Base-by-base conservation (phyloP, 92 coral and sea anemone species). In the Pocillopora grandis region DNA sequence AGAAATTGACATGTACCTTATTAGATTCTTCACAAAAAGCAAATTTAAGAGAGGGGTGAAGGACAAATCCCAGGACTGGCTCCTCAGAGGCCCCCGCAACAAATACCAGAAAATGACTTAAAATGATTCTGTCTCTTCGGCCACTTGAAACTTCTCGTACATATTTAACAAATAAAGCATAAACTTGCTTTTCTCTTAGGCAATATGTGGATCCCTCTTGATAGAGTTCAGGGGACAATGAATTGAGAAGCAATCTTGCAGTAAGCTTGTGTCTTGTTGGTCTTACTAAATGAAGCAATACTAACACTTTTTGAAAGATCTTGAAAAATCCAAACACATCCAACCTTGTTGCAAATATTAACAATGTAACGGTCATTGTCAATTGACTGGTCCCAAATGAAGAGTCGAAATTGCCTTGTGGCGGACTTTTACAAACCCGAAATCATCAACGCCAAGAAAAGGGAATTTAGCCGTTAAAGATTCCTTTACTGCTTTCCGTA, bases 101-200 rank as follows among this genome's bases (percentile, higher is more conserved):
- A 81, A 93, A 90, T 70, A 76, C 74, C 14, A 92, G 82, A 48
- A 90, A 18, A 56, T 82, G 77, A 37, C 65, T 76, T 67, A 92
- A 83, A 69, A 83, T 67, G 7, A 89, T 56, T 35, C 89, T 87
- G 18, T 75, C 88, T 87, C 91, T 78, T 36, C 91, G 85, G 17
- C 90, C 91, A 89, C 94, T 90, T 23, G 91, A 90, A 72, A 82
- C 91, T 77, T 93, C 87, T 33, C 91, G 81, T 23, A 89, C 80
- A 83, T 90, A 89, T 75, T 93, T 89, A 7, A 91, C 81, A 87
- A 91, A 93, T 66, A 87, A 80, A 59, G 92, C 79, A 87, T 87
- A 89, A 0, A 85, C 33, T 75, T 89, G 72, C 27, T 92, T 92
- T 75, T 89, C 93, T 62, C 60, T 85, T 23, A 75, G 35, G 75